phyloP scores from a whole-genome alignment of 2,113 vertebrate genomes.

The Brachionichthys hirsutus region DNA sequence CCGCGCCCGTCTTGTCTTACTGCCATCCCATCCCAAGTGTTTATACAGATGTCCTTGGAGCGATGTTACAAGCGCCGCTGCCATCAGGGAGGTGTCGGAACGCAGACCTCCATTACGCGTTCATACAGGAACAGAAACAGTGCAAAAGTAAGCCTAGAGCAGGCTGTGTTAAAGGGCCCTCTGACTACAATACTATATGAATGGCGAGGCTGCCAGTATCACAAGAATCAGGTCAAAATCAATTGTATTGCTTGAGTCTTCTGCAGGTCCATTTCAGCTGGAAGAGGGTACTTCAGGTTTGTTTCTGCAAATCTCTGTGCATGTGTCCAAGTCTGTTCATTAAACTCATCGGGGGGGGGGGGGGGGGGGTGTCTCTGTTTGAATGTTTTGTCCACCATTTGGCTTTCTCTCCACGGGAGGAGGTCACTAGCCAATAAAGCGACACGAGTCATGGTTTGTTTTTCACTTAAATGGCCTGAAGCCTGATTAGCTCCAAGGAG shows the following conservation, averaged over 20 bases:
- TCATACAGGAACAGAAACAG: too few species aligned
- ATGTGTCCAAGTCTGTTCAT: conserved; percentile 28
- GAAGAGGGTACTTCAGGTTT: conserved; percentile 41
- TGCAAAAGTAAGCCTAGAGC: too few species aligned
- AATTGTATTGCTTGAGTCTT: conserved; percentile 4
- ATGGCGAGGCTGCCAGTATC: conserved; percentile 21
- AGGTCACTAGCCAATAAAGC: conserved; percentile 48
- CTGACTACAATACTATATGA: too few species aligned
- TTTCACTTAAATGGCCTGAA: conserved; percentile 33
- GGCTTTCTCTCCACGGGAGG: conserved; percentile 51
- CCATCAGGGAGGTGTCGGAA: too few species aligned
- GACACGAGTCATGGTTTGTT: conserved; percentile 48
- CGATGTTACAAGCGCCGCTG: too few species aligned
- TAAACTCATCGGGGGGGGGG: conserved; percentile 45
- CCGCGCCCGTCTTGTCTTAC: too few species aligned
- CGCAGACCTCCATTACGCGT: too few species aligned
- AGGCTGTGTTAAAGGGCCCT: too few species aligned
- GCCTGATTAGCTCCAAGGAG: conserved; percentile 9
- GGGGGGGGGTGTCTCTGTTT: conserved; percentile 57
- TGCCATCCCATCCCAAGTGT: too few species aligned
- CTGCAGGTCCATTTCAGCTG: conserved; percentile 12
- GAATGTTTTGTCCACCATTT: conserved; percentile 52
- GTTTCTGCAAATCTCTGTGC: conserved; percentile 28
- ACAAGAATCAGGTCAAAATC: conserved; percentile 10
- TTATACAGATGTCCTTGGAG: too few species aligned